These are phyloP conservation scores for Solenopsis invicta DNA, from an alignment of 1,140 invertebrate species.

Conservation along the genomic window DNA sequence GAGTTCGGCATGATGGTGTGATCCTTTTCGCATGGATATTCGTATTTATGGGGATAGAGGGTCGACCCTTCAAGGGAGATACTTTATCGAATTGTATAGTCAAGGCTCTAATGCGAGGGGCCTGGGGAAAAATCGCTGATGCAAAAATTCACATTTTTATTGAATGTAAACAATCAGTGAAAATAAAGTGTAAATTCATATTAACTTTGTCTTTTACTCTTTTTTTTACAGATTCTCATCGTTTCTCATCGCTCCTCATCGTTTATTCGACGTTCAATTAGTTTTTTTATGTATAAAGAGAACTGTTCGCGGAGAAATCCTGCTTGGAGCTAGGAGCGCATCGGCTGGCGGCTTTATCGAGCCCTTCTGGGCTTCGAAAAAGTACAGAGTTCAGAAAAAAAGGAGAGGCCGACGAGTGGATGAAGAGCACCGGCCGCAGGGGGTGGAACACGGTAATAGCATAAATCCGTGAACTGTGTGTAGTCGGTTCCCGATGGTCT, in stretches of 20 bases:
- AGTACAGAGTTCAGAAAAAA: constrained; percentile 29
- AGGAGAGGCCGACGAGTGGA: constrained; percentile 65
- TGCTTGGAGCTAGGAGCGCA: neutral
- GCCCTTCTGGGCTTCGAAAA: neutral
- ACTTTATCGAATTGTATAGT: constrained; percentile 30
- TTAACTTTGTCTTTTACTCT: neutral
- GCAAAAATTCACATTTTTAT: neutral
- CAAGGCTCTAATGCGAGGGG: neutral
- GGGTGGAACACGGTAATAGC: constrained; percentile 86
- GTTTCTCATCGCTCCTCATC: neutral
- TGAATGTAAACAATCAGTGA: neutral
- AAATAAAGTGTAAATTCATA: neutral
- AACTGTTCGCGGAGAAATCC: neutral
- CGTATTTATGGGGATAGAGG: constrained; percentile 50
- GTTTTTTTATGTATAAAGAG: neutral
- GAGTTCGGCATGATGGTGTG: constrained; percentile 44
- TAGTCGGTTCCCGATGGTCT: constrained; percentile 72
- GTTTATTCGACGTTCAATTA: neutral
- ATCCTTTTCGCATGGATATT: constrained; percentile 61
- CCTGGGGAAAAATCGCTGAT: neutral
- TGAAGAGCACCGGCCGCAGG: constrained; percentile 66
- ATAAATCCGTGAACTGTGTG: constrained; percentile 84
- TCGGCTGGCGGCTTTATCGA: neutral
- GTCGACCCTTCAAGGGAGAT: constrained; percentile 41
- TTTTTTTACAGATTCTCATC: neutral